These are phyloP conservation scores for Antheraea mylitta DNA, from an alignment of 1,140 invertebrate genomes.

Conservation along the genomic window DNA sequence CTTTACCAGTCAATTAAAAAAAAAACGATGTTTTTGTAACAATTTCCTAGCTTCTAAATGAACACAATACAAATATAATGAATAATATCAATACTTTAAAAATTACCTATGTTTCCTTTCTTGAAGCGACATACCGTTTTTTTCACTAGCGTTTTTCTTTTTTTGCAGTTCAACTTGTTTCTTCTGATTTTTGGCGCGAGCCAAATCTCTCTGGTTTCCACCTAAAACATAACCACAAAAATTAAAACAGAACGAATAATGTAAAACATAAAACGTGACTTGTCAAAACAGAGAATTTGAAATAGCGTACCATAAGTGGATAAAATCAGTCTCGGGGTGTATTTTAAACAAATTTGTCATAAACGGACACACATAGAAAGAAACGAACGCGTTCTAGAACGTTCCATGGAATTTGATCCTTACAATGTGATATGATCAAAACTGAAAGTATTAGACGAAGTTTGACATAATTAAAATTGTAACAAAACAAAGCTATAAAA, in stretches of 20 bases:
- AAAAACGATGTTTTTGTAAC: no score
- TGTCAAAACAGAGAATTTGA: conserved; percentile 2
- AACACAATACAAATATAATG: neutral
- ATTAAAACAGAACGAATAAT: neutral
- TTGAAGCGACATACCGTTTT: conserved; percentile 86
- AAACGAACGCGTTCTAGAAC: conserved; percentile 42
- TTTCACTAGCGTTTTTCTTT: conserved; percentile 83
- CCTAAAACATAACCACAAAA: conserved; percentile 71
- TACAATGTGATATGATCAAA: neutral
- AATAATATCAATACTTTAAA: neutral
- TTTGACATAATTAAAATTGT: neutral
- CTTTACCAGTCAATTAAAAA: no score
- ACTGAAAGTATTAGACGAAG: neutral
- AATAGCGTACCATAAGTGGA: conserved; percentile 9
- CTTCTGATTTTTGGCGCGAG: conserved; percentile 89
- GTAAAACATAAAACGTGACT: neutral
- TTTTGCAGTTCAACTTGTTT: conserved; percentile 85
- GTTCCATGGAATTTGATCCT: conserved; percentile 37
- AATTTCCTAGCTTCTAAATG: no score
- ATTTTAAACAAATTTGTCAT: conserved; percentile 34
- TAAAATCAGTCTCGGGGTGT: conserved; percentile 24
- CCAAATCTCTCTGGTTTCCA: conserved; percentile 93
- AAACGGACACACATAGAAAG: conserved; percentile 21
- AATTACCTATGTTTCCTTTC: conserved; percentile 88
- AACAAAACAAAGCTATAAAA: neutral